Evolutionary conservation across 2,113 vertebrate species (phyloP).

Genomic region (Triplophysa rosa): DNA sequence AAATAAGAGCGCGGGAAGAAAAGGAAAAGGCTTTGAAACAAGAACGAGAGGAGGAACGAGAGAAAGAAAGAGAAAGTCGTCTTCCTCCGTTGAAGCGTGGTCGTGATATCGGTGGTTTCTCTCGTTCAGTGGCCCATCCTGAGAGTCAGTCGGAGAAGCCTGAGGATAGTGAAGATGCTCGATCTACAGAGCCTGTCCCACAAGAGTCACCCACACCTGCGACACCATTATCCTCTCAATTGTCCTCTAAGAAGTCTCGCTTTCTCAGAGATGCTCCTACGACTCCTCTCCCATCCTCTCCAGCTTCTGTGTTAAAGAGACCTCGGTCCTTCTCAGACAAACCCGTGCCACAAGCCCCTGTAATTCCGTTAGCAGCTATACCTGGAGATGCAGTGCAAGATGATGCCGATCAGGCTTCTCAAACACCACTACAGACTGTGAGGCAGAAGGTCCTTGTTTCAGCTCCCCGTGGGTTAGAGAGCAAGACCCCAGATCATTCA

Average conservation of each 20-base stretch:
- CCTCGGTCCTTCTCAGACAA: slow-evolving; percentile 70
- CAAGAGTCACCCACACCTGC: slow-evolving; percentile 46
- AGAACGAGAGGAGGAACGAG: slow-evolving; percentile 33
- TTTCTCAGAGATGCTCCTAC: slow-evolving; percentile 67
- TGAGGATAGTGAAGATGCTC: slow-evolving; percentile 53
- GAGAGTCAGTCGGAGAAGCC: slow-evolving; percentile 54
- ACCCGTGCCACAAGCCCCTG: slow-evolving; percentile 52
- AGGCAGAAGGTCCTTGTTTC: slow-evolving; percentile 41
- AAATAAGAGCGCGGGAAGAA: slow-evolving; percentile 6
- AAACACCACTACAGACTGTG: slow-evolving; percentile 48
- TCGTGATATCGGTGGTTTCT: slow-evolving; percentile 56
- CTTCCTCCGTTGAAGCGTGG: slow-evolving; percentile 65
- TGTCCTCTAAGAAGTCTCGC: slow-evolving; percentile 73
- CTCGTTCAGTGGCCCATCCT: slow-evolving; percentile 56
- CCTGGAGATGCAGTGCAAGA: slow-evolving; percentile 35
- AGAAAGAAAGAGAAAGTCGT: slow-evolving; percentile 61
- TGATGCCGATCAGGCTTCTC: slow-evolving; percentile 28
- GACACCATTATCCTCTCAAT: slow-evolving; percentile 62
- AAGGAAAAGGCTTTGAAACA: slow-evolving; percentile 41
- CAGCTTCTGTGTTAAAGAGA: slow-evolving; percentile 63
- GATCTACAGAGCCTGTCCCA: slow-evolving; percentile 51
- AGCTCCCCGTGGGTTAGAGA: slow-evolving; percentile 32
- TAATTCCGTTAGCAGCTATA: slow-evolving; percentile 39
- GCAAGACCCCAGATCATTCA: slow-evolving; percentile 28
- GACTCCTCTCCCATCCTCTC: slow-evolving; percentile 54